phyloP scores from a whole-genome alignment of 2,797 vertebrate species.

The Rhinichthys osculus region DNA sequence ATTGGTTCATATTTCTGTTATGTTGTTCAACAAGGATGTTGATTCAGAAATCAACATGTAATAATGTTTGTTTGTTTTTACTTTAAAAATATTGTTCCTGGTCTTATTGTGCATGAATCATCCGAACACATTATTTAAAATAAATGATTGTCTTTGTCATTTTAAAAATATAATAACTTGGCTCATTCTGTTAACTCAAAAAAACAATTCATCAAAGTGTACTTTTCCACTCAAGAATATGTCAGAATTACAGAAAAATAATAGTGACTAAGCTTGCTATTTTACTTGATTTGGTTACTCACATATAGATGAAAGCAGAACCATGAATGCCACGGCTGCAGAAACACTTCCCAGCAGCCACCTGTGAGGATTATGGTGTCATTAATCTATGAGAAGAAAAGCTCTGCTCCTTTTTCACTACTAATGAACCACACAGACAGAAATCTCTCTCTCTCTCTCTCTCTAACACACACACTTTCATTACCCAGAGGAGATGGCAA shows the following conservation, averaged over 20 bases:
- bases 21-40: neutral
- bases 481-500: conserved; percentile 73
- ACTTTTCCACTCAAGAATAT: neutral
- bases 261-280: neutral
- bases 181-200: neutral
- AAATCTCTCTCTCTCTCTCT: neutral
- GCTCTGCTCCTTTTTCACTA: neutral
- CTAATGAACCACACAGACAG: neutral
- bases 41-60: neutral
- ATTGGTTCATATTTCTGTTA: neutral
- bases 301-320: conserved; percentile 68
- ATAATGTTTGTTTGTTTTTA: too few species aligned
- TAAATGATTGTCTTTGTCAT: neutral
- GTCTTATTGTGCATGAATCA: too few species aligned
- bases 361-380: conserved; percentile 63
- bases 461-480: neutral
- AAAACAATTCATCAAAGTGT: too few species aligned
- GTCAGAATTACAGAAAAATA: neutral
- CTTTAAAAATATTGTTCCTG: too few species aligned
- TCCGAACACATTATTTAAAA: neutral
- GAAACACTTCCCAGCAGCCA: conserved; percentile 66
- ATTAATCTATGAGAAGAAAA: neutral
- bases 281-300: conserved; percentile 62
- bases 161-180: neutral
- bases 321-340: conserved; percentile 55